These are phyloP conservation scores for Lepidurus apus DNA, from an alignment of 1,140 invertebrate genomes.

Conservation along the genomic window DNA sequence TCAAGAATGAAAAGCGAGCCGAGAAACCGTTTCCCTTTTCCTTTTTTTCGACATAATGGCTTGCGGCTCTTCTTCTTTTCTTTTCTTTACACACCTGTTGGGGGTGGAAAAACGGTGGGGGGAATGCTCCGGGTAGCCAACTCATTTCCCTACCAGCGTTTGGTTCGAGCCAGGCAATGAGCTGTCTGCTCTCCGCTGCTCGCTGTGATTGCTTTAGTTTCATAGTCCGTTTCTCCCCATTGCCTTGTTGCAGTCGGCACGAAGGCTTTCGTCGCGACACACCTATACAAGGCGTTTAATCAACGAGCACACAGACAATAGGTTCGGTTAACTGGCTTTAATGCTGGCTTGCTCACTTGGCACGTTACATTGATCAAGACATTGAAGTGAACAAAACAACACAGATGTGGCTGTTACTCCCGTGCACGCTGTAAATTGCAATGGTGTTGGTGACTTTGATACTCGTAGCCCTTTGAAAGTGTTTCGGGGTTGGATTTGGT, in stretches of 20 bases:
- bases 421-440: not conserved
- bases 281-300: not conserved
- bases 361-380: too few relatives aligned
- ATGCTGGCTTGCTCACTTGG: too few relatives aligned
- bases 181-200: not conserved
- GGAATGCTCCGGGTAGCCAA: not conserved
- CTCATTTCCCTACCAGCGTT: constrained; percentile 13
- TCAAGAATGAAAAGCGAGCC: not conserved
- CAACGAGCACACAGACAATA: too few relatives aligned
- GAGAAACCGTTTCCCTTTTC: not conserved
- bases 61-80: not conserved
- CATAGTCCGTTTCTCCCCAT: not conserved
- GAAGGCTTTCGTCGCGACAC: not conserved
- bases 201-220: not conserved
- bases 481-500: not conserved
- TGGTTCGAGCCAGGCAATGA: not conserved
- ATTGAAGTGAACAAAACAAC: not conserved
- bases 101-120: not conserved
- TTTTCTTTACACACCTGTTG: not conserved
- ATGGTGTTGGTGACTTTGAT: not conserved
- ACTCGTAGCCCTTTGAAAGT: not conserved
- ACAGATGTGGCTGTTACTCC: not conserved
- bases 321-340: too few relatives aligned
- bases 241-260: not conserved
- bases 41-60: not conserved